phyloP scores from a whole-genome alignment of 2,113 vertebrate genomes.

The Oostethus manadensis region DNA sequence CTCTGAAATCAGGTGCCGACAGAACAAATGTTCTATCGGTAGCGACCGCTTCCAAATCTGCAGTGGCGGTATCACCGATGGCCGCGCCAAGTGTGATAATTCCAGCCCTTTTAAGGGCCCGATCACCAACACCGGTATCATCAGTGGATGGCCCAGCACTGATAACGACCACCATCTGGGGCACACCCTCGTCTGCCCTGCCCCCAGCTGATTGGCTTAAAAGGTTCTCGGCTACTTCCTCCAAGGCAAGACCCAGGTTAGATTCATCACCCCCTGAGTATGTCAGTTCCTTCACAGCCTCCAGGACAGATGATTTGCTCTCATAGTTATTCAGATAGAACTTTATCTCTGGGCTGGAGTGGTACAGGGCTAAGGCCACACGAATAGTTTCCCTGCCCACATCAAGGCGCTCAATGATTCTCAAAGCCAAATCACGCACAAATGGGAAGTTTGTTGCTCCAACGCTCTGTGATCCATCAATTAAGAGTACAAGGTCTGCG shows the following conservation, averaged over 20 bases:
- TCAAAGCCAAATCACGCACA: constrained; percentile 88
- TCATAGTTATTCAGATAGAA: constrained; percentile 85
- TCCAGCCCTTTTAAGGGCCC: constrained; percentile 83
- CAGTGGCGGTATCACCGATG: constrained; percentile 74
- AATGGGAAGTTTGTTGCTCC: constrained; percentile 86
- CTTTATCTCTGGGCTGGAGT: constrained; percentile 75
- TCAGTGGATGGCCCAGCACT: constrained; percentile 87
- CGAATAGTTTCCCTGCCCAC: constrained; percentile 83
- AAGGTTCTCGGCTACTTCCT: constrained; percentile 80
- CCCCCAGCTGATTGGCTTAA: constrained; percentile 83
- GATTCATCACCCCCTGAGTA: constrained; percentile 79
- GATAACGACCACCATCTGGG: constrained; percentile 88
- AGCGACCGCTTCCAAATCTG: constrained; percentile 84
- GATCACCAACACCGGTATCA: constrained; percentile 80
- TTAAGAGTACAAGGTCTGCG: constrained; percentile 97
- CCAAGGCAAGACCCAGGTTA: constrained; percentile 86
- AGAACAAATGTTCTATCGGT: constrained; percentile 83
- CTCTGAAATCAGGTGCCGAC: constrained; percentile 79
- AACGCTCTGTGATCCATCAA: constrained; percentile 98
- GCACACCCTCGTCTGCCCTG: constrained; percentile 86
- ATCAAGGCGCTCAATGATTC: constrained; percentile 86
- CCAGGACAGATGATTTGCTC: constrained; percentile 79
- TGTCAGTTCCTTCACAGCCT: constrained; percentile 79
- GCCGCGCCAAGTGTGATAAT: constrained; percentile 80
- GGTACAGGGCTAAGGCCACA: constrained; percentile 89